Conservation (phyloP, 2,797 vertebrate species). For the Pipistrellus pipistrellus region DNA sequence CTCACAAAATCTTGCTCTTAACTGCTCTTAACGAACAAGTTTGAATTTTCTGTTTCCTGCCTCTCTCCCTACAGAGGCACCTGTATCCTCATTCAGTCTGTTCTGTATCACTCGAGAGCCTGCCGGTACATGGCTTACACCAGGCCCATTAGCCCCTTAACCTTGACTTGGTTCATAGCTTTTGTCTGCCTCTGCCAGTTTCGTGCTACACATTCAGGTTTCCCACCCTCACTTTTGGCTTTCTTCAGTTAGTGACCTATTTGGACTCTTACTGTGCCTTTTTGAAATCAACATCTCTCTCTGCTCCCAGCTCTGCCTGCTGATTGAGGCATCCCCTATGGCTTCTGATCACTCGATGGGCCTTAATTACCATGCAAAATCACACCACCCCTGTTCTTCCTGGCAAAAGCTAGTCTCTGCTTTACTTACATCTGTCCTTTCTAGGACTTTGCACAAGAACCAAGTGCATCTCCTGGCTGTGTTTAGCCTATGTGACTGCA, state of each 20-base stretch:
- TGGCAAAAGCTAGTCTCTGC: neutral
- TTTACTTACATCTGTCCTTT: neutral
- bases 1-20: neutral
- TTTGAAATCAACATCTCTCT: neutral
- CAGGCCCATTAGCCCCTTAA: neutral
- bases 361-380: neutral
- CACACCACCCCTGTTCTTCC: neutral
- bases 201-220: neutral
- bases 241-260: neutral
- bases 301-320: neutral
- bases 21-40: neutral
- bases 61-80: neutral
- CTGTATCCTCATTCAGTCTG: neutral
- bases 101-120: neutral
- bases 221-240: neutral
- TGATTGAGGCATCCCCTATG: neutral
- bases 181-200: neutral
- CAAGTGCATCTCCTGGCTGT: neutral
- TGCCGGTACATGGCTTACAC: neutral
- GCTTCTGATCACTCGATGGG: neutral
- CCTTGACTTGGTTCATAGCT: neutral
- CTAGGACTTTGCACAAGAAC: neutral
- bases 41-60: neutral
- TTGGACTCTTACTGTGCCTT: constrained; percentile 6
- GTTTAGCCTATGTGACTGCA: neutral